phyloP scores from a whole-genome alignment of 2,797 vertebrate genomes.

The Lutjanus campechanus region DNA sequence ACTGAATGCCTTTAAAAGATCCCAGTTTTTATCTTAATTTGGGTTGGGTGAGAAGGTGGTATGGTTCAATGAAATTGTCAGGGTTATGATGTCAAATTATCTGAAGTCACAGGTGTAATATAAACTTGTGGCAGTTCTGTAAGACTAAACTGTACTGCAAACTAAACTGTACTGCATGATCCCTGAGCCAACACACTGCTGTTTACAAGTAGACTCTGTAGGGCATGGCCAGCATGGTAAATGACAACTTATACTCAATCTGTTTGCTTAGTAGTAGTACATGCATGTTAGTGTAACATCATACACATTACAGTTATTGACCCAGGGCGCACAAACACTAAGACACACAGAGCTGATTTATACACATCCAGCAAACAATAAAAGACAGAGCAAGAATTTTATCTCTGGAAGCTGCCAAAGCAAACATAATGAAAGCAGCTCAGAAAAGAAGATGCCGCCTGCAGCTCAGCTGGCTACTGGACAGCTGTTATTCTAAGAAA shows the following conservation, averaged over 20 bases:
- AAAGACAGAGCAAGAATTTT: slow-evolving; percentile 31
- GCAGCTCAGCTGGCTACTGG: slow-evolving; percentile 48
- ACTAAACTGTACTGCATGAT: not conserved
- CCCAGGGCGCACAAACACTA: slow-evolving; percentile 6
- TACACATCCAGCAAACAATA: slow-evolving; percentile 42
- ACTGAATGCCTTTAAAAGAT: not conserved
- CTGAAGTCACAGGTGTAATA: not conserved
- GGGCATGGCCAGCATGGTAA: not conserved
- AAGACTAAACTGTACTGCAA: not conserved
- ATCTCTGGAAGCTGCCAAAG: slow-evolving; percentile 52
- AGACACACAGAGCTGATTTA: slow-evolving; percentile 17
- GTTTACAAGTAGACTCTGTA: not conserved
- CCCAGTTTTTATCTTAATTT: not conserved
- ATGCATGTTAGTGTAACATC: not conserved
- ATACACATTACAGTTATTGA: slow-evolving; percentile 14
- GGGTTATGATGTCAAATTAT: not conserved
- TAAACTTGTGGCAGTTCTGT: not conserved
- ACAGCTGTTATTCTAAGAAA: slow-evolving; percentile 53
- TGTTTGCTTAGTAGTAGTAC: not conserved
- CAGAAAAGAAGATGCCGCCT: slow-evolving; percentile 30
- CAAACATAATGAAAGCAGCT: slow-evolving; percentile 49
- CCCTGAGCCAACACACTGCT: not conserved
- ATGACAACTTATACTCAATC: not conserved
- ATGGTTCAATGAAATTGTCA: not conserved
- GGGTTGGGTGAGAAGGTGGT: not conserved